Conservation (phyloP, 2,888 invertebrate genomes). For the Synergus itoensis region DNA sequence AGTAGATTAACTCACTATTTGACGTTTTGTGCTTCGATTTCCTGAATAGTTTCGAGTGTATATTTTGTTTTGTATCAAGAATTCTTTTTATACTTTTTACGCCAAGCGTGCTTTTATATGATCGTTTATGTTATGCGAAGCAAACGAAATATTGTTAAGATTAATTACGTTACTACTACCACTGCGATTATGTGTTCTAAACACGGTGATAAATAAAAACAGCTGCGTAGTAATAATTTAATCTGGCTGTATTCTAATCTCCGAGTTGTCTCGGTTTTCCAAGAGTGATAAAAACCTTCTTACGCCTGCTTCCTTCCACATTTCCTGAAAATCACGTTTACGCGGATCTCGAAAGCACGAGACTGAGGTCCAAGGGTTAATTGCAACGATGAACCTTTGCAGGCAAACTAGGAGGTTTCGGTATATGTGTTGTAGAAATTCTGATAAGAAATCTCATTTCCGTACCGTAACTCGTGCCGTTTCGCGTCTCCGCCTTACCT, state of each 20-base stretch:
- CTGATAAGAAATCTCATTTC: slow-evolving; percentile 45
- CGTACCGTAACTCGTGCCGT: slow-evolving; percentile 1
- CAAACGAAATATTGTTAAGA: slow-evolving; percentile 41
- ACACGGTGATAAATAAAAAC: slow-evolving; percentile 43
- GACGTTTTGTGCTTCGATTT: not conserved
- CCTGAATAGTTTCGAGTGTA: not conserved
- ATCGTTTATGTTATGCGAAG: slow-evolving; percentile 24
- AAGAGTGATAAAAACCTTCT: slow-evolving; percentile 18
- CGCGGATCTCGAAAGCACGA: not conserved
- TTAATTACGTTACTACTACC: slow-evolving; percentile 29
- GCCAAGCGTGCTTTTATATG: slow-evolving; percentile 34
- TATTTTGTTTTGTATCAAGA: slow-evolving; percentile 27
- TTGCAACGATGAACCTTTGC: slow-evolving; percentile 15
- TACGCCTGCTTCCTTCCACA: slow-evolving; percentile 12
- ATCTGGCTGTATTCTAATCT: slow-evolving; percentile 14
- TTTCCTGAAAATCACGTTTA: not conserved
- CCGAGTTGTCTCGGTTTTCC: not conserved
- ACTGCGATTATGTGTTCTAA: slow-evolving; percentile 33
- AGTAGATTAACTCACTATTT: not conserved
- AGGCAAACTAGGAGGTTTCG: too few species aligned
- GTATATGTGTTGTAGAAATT: slow-evolving; percentile 12
- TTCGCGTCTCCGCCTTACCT: not conserved
- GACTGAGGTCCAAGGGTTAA: slow-evolving; percentile 8
- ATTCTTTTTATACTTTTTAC: slow-evolving; percentile 32
- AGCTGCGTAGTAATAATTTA: slow-evolving; percentile 30